Percentiles rank a stretch among this genome's conserved stretches.
These are phyloP conservation scores for Scaptomyza cyrtandrae DNA, from an alignment of 2,888 invertebrate species.

Conservation along the genomic window DNA sequence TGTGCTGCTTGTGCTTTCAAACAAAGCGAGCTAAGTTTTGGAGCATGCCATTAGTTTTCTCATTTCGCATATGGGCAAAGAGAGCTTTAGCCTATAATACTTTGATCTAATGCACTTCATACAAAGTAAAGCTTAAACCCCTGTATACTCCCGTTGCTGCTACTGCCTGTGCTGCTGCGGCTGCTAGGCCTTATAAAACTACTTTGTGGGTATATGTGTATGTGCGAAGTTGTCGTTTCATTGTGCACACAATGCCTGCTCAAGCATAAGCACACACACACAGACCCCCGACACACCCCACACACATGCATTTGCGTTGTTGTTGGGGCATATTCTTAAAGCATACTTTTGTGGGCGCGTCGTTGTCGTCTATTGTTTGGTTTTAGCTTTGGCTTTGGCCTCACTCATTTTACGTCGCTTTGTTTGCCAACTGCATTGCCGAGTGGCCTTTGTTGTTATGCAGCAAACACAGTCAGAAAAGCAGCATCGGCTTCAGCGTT, in stretches of 20 bases:
- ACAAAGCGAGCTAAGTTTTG: not conserved
- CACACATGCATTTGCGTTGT: conserved; percentile 14
- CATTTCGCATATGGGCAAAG: conserved; percentile 7
- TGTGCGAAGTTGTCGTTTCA: conserved; percentile 28
- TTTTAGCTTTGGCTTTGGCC: conserved; percentile 40
- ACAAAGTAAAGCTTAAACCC: conserved; percentile 19
- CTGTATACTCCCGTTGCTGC: conserved; percentile 4
- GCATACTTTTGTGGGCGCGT: conserved; percentile 65
- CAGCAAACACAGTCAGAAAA: conserved; percentile 14
- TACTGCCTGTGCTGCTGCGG: not conserved
- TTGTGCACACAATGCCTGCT: conserved; percentile 52
- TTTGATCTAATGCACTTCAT: conserved; percentile 36
- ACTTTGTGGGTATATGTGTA: not conserved
- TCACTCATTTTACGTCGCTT: conserved; percentile 39
- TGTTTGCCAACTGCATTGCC: conserved; percentile 72
- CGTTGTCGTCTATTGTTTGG: conserved; percentile 55
- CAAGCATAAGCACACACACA: conserved; percentile 27
- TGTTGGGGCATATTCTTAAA: conserved; percentile 63
- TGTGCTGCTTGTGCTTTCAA: not conserved
- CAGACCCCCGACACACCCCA: conserved; percentile 1
- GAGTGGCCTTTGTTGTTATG: conserved; percentile 64
- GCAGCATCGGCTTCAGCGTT: conserved; percentile 14
- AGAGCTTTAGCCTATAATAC: conserved; percentile 17
- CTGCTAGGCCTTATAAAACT: conserved; percentile 6
- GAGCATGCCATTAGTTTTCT: conserved; percentile 1